Evolutionary conservation across 2,888 invertebrate genomes (phyloP).

Genomic region (Dicyrtoma fusca): DNA sequence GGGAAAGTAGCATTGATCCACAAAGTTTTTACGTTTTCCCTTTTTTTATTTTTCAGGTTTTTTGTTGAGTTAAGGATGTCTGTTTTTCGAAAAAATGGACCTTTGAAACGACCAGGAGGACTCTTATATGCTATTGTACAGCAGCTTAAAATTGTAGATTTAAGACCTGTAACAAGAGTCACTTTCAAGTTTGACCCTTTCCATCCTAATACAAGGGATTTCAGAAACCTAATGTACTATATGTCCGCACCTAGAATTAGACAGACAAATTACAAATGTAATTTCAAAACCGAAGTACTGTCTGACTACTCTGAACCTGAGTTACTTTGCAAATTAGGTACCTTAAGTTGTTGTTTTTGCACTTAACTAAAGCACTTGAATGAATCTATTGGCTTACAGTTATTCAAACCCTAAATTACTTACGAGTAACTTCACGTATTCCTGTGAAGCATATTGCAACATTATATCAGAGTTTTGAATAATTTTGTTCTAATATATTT

Average conservation of each 20-base stretch:
- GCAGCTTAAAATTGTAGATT: conserved; percentile 71
- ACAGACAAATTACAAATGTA: conserved; percentile 75
- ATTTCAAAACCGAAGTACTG: conserved; percentile 74
- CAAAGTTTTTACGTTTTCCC: conserved; percentile 10
- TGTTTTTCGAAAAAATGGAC: conserved; percentile 51
- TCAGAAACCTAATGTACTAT: conserved; percentile 73
- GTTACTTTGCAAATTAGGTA: conserved; percentile 66
- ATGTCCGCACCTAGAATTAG: conserved; percentile 70
- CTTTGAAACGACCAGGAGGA: conserved; percentile 62
- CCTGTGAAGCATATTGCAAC: no score
- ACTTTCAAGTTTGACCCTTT: conserved; percentile 85
- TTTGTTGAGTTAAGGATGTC: conserved; percentile 43
- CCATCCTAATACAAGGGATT: conserved; percentile 70
- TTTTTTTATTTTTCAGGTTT: conserved; percentile 31
- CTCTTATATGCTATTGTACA: conserved; percentile 73
- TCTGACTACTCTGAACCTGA: conserved; percentile 78
- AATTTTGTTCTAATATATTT: background rate
- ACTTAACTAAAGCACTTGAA: no score
- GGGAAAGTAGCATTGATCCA: no score
- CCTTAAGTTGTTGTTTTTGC: conserved; percentile 56
- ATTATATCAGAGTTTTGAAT: background rate
- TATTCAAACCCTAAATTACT: no score
- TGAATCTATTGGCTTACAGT: no score
- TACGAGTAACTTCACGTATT: no score
- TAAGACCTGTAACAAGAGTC: conserved; percentile 78